phyloP scores from a whole-genome alignment of 2,797 vertebrate genomes.

The Lagorchestes hirsutus region DNA sequence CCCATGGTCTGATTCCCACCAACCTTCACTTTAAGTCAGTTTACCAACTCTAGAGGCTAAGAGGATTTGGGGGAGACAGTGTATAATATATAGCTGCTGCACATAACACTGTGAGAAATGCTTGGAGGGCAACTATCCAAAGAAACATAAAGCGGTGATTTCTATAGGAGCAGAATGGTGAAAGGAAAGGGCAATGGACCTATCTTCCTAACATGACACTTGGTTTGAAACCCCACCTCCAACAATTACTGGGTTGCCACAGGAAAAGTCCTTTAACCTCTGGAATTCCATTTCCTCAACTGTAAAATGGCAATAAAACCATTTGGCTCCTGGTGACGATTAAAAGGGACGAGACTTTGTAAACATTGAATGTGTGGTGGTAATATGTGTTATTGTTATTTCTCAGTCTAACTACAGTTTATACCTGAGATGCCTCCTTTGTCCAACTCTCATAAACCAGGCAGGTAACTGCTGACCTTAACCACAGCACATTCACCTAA shows the following conservation, averaged over 20 bases:
- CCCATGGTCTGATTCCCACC: constrained; percentile 37
- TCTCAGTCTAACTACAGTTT: background rate
- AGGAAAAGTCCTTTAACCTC: constrained; percentile 36
- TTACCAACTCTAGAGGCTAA: constrained; percentile 32
- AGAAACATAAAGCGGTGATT: background rate
- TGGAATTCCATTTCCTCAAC: background rate
- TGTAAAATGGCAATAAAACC: background rate
- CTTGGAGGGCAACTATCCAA: background rate
- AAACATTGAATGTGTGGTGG: background rate
- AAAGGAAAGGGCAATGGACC: background rate
- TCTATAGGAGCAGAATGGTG: background rate
- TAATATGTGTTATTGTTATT: background rate
- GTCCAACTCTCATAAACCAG: background rate
- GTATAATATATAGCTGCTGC: constrained; percentile 34
- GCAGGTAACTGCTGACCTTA: background rate
- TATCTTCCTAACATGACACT: background rate
- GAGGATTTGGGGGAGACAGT: background rate
- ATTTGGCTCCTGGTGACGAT: background rate
- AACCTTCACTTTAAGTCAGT: constrained; percentile 50
- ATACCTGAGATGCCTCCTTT: background rate
- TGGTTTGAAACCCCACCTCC: constrained; percentile 40
- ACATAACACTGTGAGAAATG: constrained; percentile 41
- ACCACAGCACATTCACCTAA: background rate
- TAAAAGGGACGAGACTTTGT: background rate
- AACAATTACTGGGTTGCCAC: constrained; percentile 33